Conservation (phyloP, 2,113 vertebrate species). For the Nettapus auritus region DNA sequence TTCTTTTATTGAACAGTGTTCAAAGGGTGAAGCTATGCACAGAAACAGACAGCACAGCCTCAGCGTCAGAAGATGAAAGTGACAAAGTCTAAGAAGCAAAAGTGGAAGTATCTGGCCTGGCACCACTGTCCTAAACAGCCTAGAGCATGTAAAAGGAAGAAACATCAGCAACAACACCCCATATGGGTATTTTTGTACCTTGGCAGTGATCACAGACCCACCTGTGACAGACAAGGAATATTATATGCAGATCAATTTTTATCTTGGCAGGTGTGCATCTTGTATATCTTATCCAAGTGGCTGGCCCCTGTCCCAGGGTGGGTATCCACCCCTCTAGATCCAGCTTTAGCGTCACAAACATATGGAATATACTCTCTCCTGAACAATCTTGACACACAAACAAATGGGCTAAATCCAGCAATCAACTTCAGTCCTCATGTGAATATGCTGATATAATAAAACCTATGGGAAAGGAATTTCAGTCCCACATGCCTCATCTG, state of each 20-base stretch:
- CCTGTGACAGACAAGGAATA: neutral
- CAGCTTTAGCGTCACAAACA: neutral
- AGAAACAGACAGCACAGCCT: neutral
- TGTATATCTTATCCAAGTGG: neutral
- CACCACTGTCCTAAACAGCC: neutral
- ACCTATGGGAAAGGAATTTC: neutral
- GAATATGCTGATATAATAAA: neutral
- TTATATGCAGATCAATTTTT: neutral
- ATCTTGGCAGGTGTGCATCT: neutral
- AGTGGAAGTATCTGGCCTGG: neutral
- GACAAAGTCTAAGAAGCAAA: neutral
- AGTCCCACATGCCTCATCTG: neutral
- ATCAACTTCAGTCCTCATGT: accelerated
- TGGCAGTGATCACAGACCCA: neutral
- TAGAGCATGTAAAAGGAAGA: neutral
- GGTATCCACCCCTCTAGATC: neutral
- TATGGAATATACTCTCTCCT: neutral
- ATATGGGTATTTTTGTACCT: neutral
- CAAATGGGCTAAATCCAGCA: neutral
- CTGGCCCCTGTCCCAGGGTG: neutral
- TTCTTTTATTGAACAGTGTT: neutral
- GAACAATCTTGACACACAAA: accelerated
- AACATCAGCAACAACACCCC: neutral
- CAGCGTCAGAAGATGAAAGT: neutral
- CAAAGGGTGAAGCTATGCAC: neutral